Base-by-base conservation (phyloP, 2,113 vertebrate species). In the Misgurnus mizolepis region DNA sequence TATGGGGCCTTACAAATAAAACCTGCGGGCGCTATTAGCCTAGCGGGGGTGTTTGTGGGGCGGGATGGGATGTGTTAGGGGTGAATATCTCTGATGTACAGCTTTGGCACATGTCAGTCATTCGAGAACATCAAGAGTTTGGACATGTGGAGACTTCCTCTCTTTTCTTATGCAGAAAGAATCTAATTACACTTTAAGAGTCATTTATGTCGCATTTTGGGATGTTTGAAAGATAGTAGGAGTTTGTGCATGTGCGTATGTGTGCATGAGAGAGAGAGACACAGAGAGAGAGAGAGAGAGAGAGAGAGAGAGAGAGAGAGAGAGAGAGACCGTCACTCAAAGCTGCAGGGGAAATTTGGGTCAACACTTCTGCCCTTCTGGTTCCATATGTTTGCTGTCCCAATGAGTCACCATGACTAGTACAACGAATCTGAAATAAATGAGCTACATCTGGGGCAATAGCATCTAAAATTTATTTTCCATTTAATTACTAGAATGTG, bases 1-100 rank as follows among this genome's bases (percentile, higher is more conserved):
- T 95, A 91, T 92, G 90, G 91, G 86, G 89, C 90, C 0, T 92
- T 92, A 91, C 92, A 92, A 93, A 95, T 94, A 92, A 92, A 94
- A 94, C 89, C 89, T 88, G 89, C 64, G 92, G 86, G 85, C 93
- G 90, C 91, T 92, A 93, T 93, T 93, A 93, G 92, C 90, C 91
- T 91, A 90, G 83, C 87, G 85, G 89, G 90, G 90, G 87, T 69
- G 89, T 89, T 89, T 87, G 84, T 65, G 84, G 89, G 91, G 88
- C 88, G 83, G 87, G 86, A 88, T 75, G 45, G 60, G 87, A 82
- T 86, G 86, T 83, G 83, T 87, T 80, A 87, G 86, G 81, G 87
- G 86, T 89, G 89, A 83, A 89, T 87, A 90, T 91, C 90, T 91
- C 86, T 84, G 84, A 47, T 47, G 45, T 68, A 70, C 67, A 80